Conservation (phyloP, 1,140 invertebrate genomes). For the Copidosoma floridanum region DNA sequence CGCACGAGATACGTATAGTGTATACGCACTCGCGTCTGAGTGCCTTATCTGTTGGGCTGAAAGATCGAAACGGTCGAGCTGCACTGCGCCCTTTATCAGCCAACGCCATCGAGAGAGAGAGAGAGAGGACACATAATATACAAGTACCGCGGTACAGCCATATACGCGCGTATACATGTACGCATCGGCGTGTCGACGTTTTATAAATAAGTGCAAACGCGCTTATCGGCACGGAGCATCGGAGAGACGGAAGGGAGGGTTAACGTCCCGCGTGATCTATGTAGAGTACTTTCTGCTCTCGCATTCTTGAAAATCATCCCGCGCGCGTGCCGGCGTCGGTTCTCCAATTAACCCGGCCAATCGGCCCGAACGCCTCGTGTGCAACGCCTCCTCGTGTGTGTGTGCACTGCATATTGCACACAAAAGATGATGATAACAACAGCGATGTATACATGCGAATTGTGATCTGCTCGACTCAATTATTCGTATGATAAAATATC, state of each 20-base stretch:
- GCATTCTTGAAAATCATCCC: slow-evolving; percentile 38
- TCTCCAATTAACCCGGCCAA: slow-evolving; percentile 5
- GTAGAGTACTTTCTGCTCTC: too few species aligned
- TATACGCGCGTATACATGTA: too few species aligned
- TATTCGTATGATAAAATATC: too few species aligned
- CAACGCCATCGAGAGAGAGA: slow-evolving; percentile 8
- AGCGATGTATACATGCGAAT: too few species aligned
- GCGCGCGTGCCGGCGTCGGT: slow-evolving; percentile 6
- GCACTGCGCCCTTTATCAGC: slow-evolving; percentile 18
- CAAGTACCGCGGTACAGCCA: too few species aligned
- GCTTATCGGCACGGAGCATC: slow-evolving; percentile 37
- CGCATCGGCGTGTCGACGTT: slow-evolving; percentile 30
- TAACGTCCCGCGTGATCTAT: slow-evolving; percentile 34
- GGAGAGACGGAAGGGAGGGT: slow-evolving; percentile 21
- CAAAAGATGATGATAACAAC: too few species aligned
- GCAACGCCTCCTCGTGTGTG: too few species aligned
- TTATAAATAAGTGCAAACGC: too few species aligned
- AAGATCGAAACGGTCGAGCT: slow-evolving; percentile 24
- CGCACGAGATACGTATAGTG: background rate
- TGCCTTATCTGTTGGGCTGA: background rate
- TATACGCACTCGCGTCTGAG: background rate
- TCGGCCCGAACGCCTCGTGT: too few species aligned
- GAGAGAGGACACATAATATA: too few species aligned
- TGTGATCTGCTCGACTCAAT: too few species aligned
- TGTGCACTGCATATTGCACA: too few species aligned